Conservation (phyloP, 2,888 invertebrate species). For the Teleiodes luculella region DNA sequence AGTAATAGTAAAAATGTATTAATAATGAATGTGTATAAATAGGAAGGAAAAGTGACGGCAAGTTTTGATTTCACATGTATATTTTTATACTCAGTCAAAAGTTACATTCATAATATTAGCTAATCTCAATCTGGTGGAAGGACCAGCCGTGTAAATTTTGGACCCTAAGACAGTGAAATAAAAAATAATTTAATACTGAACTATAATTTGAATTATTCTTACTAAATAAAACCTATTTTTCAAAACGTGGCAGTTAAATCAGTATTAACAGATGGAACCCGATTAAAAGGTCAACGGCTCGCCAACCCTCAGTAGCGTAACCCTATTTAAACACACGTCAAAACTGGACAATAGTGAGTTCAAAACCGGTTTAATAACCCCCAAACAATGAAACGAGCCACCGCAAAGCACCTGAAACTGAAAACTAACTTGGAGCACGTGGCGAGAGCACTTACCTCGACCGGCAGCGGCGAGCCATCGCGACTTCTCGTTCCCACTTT, state of each 20-base stretch:
- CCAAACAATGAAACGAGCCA: slow-evolving; percentile 34
- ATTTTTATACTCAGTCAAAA: too few species aligned
- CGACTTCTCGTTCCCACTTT: slow-evolving; percentile 75
- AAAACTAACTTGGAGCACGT: slow-evolving; percentile 64
- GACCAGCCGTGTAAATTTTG: too few species aligned
- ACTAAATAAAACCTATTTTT: too few species aligned
- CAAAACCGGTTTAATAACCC: slow-evolving; percentile 24
- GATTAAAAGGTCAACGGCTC: background rate
- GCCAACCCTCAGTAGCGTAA: background rate
- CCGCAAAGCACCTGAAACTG: slow-evolving; percentile 40
- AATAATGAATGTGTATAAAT: background rate
- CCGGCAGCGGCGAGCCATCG: slow-evolving; percentile 64
- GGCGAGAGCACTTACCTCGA: slow-evolving; percentile 70
- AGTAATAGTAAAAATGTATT: too few species aligned
- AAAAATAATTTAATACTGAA: too few species aligned
- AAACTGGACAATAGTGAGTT: slow-evolving; percentile 8
- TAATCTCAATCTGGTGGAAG: too few species aligned
- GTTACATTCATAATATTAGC: too few species aligned
- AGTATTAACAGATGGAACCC: too few species aligned
- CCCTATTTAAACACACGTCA: background rate
- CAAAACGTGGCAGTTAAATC: too few species aligned
- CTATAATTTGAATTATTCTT: too few species aligned
- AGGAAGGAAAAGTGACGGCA: background rate
- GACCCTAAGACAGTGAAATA: too few species aligned
- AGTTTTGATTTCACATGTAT: too few species aligned